A percentile compares a stretch with the other conserved stretches of the same genome.
These are phyloP conservation scores for Eueides isabella DNA, from an alignment of 1,140 invertebrate species.

Conservation along the genomic window DNA sequence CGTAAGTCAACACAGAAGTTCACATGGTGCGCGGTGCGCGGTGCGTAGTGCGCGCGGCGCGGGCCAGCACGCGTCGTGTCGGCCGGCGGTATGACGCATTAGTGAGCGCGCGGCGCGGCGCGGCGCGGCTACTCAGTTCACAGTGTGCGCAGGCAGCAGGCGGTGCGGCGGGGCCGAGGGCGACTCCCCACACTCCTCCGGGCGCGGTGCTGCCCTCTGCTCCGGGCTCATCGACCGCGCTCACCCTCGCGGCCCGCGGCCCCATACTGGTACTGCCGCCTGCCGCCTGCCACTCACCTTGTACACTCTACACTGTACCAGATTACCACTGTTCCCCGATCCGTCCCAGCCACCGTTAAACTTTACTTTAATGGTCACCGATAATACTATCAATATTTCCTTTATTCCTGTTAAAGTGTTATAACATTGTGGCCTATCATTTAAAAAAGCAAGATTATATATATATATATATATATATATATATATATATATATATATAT, in stretches of 20 bases:
- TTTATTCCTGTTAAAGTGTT: background rate
- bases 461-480: no score
- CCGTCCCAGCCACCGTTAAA: slow-evolving; percentile 29
- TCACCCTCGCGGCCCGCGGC: slow-evolving; percentile 60
- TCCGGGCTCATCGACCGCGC: slow-evolving; percentile 79
- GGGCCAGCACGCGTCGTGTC: slow-evolving; percentile 59
- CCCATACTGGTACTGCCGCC: slow-evolving; percentile 46
- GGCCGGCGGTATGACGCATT: slow-evolving; percentile 76
- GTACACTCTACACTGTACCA: slow-evolving; percentile 47
- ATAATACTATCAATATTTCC: background rate
- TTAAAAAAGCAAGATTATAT: no score
- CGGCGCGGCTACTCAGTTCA: slow-evolving; percentile 66
- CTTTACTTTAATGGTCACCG: background rate
- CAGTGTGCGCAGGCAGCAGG: slow-evolving; percentile 69
- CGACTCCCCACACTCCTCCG: slow-evolving; percentile 50
- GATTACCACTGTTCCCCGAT: slow-evolving; percentile 36
- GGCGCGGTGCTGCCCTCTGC: slow-evolving; percentile 74
- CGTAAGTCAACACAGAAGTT: slow-evolving; percentile 70
- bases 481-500: no score
- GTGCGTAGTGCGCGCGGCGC: slow-evolving; percentile 51
- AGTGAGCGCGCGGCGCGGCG: slow-evolving; percentile 79
- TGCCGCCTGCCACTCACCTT: slow-evolving; percentile 62
- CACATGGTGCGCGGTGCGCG: slow-evolving; percentile 72
- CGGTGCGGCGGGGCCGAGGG: slow-evolving; percentile 53
- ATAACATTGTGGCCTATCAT: no score